Percentiles rank a stretch among this genome's conserved stretches.
Conservation (phyloP, 2,797 vertebrate species). For the Anolis apletophallus region DNA sequence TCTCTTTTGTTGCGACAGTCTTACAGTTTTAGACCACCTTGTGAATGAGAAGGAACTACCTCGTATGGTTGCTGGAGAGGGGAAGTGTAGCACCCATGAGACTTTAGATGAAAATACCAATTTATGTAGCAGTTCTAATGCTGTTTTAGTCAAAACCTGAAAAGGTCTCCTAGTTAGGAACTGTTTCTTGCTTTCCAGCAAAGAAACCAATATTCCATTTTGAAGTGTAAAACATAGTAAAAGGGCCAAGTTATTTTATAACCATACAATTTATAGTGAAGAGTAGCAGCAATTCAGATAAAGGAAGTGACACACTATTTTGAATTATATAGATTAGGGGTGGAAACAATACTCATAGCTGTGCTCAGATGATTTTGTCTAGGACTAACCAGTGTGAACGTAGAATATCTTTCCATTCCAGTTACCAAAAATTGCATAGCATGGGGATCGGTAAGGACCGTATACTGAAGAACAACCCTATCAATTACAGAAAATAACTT, state of each 20-base stretch:
- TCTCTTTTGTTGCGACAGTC: not conserved
- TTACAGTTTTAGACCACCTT: not conserved
- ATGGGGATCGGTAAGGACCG: not conserved
- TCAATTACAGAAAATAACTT: slow-evolving; percentile 10
- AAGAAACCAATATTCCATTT: not conserved
- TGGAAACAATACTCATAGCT: not conserved
- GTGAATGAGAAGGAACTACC: not conserved
- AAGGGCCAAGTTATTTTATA: not conserved
- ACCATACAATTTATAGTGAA: not conserved
- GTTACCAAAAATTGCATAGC: not conserved
- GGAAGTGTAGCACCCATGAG: not conserved
- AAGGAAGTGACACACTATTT: not conserved
- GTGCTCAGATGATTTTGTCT: not conserved
- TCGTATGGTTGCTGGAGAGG: not conserved
- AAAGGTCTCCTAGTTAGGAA: not conserved
- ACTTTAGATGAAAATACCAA: not conserved
- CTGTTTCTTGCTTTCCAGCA: not conserved
- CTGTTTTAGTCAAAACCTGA: not conserved
- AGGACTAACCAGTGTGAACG: not conserved
- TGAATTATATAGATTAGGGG: not conserved
- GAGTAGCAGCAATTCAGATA: not conserved
- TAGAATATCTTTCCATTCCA: not conserved
- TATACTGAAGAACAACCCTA: not conserved
- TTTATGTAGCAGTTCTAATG: not conserved
- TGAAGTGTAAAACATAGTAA: not conserved